Evolutionary conservation across 1,140 invertebrate species (phyloP).

Genomic region (Pachypeltis micranthus): DNA sequence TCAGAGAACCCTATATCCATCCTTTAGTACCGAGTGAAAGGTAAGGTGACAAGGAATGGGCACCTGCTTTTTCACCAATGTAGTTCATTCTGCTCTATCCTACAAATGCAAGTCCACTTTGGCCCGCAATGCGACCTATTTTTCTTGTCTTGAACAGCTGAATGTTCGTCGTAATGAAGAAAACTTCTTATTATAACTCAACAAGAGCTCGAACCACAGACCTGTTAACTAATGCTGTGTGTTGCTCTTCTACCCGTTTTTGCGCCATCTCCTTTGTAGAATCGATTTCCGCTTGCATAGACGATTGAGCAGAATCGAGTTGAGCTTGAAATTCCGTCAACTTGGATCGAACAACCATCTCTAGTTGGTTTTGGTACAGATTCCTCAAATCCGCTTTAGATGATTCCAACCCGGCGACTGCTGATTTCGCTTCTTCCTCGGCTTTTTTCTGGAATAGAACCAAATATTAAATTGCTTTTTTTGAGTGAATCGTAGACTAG

Average conservation of each 20-base stretch:
- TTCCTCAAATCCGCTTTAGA: constrained; percentile 53
- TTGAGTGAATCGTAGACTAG: too few species aligned
- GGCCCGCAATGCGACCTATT: too few species aligned
- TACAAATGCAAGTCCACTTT: too few species aligned
- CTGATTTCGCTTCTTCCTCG: constrained; percentile 41
- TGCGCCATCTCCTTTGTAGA: constrained; percentile 51
- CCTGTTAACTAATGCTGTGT: constrained; percentile 60
- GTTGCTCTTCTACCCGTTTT: constrained; percentile 54
- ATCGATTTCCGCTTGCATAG: constrained; percentile 49
- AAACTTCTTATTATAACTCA: too few species aligned
- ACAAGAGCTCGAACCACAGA: too few species aligned
- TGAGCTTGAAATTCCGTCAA: constrained; percentile 63
- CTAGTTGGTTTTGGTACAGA: constrained; percentile 67
- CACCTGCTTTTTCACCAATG: too few species aligned
- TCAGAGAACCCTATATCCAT: too few species aligned
- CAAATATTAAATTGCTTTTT: not conserved
- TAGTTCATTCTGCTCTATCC: too few species aligned
- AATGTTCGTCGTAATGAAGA: too few species aligned
- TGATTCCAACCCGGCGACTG: constrained; percentile 46
- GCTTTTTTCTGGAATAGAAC: constrained; percentile 37
- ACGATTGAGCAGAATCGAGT: constrained; percentile 50
- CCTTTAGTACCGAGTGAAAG: too few species aligned
- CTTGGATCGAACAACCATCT: constrained; percentile 59
- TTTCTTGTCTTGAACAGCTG: too few species aligned
- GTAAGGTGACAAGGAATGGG: too few species aligned